Percentiles rank a stretch among this genome's conserved stretches.
phyloP scores from a whole-genome alignment of 2,113 vertebrate genomes.

The Xyliphius kryptos region DNA sequence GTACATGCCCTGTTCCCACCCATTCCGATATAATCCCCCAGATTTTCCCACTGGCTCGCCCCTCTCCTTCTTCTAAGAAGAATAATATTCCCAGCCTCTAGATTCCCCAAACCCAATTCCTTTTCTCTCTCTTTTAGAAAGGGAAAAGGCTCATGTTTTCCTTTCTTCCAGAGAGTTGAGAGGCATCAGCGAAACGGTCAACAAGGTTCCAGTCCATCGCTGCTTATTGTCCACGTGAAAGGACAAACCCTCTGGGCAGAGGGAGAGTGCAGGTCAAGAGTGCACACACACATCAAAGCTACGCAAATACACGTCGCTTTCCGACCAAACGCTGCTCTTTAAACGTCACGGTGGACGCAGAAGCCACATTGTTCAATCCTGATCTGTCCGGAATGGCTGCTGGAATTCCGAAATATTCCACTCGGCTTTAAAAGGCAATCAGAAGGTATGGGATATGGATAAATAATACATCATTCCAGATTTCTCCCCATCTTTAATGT shows the following conservation, averaged over 20 bases:
- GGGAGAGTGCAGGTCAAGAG: constrained; percentile 41
- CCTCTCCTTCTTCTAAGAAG: constrained; percentile 12
- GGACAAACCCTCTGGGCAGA: constrained; percentile 42
- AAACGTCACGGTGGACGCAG: too few species aligned
- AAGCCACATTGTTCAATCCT: too few species aligned
- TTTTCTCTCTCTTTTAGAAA: constrained; percentile 22
- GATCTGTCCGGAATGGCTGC: too few species aligned
- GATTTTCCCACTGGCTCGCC: constrained; percentile 27
- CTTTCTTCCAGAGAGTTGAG: constrained; percentile 33
- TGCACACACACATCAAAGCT: constrained; percentile 80
- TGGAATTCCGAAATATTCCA: too few species aligned
- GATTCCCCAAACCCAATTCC: constrained; percentile 38
- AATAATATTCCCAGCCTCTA: constrained; percentile 54
- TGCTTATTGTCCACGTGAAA: constrained; percentile 74
- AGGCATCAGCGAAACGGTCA: constrained; percentile 76
- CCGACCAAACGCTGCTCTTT: constrained; percentile 1
- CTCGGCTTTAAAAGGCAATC: too few species aligned
- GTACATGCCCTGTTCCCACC: constrained; percentile 10
- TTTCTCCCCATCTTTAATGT: too few species aligned
- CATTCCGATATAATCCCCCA: constrained; percentile 28
- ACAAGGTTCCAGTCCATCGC: constrained; percentile 75
- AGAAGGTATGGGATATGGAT: too few species aligned
- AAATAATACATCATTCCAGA: too few species aligned
- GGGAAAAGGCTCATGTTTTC: constrained; percentile 15
- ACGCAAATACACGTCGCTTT: constrained; percentile 65